Base-by-base conservation (phyloP, 2,797 vertebrate species). In the Knipowitschia caucasica region DNA sequence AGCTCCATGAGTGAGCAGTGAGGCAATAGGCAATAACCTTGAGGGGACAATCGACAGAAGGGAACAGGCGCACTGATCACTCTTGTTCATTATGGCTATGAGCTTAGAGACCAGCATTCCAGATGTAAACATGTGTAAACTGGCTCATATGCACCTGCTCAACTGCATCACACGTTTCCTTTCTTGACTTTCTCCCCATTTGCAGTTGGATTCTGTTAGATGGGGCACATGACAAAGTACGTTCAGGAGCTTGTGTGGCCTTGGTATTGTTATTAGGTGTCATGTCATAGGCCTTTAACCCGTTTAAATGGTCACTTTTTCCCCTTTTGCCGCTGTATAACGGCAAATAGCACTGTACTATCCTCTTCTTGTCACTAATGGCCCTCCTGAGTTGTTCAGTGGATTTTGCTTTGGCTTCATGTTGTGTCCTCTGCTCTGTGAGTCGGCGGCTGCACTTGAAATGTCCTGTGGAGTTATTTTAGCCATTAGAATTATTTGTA, bases 1-100 rank as follows among this genome's bases (percentile, higher is more conserved):
- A 69, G 63, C 69, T 53, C 51, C 58, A 53, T 14, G 63, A 25
- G 49, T 66, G 67, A 43, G 50, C 50, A 55, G 52, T 47, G 2
- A 43, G 53, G 64, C 62, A 35, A 42, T 42, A 35, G 65, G 49
- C 63, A 45, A 59, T 75, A 71, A 82, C 79, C 79, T 81, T 78
- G 73, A 77, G 63, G 64, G 67, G 56, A 42, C 49, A 27, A 50
- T 39, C 53, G 59, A 42, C 45, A 25, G 38, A 30, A 51, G 56
- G 60, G 70, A 58, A 38, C 58, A 53, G 49, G 56, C 50, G 23
- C 26, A 52, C 59, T 25, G 66, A 73, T 45, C 12, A 27, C 54
- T 43, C 40, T 50, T 71, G 64, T 33, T 47, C 46, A 43, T 31
- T 43, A 49, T 44, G 38, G 68, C 45, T 21, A 1, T 2, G 25